These are phyloP conservation scores for Anguilla obscura DNA, from an alignment of 2,797 vertebrate species.

Conservation along the genomic window DNA sequence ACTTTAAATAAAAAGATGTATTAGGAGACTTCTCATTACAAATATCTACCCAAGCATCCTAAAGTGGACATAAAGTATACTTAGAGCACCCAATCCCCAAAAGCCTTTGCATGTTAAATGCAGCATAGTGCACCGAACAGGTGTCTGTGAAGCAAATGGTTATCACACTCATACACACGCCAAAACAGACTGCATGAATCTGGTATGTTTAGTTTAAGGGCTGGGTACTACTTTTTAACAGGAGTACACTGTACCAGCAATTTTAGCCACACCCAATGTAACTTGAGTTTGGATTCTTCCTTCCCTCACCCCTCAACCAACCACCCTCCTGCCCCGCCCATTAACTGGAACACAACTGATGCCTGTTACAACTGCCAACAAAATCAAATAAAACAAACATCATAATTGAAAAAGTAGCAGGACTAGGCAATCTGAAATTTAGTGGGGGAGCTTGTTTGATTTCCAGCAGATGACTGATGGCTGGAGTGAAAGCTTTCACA, in stretches of 20 bases:
- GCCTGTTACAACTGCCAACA: neutral
- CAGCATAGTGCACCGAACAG: neutral
- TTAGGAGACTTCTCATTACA: neutral
- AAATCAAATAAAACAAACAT: conserved; percentile 6
- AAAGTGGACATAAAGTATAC: neutral
- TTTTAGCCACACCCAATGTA: neutral
- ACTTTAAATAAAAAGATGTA: neutral
- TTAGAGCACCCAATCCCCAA: neutral
- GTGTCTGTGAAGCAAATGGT: neutral
- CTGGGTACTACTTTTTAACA: neutral
- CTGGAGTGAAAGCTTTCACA: neutral
- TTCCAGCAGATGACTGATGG: neutral
- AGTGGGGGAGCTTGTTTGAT: neutral
- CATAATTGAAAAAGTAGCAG: neutral
- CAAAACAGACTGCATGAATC: neutral
- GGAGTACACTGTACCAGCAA: neutral
- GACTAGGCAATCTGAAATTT: neutral
- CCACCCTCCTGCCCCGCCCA: neutral
- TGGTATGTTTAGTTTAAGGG: neutral
- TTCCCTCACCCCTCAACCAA: neutral
- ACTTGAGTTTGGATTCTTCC: neutral
- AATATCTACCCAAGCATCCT: neutral
- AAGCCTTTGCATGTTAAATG: neutral
- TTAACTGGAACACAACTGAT: neutral
- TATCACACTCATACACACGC: neutral